A percentile compares a stretch with the other conserved stretches of the same genome.
Evolutionary conservation across 2,888 invertebrate species (phyloP).

Genomic region (Cephus nigrinus): DNA sequence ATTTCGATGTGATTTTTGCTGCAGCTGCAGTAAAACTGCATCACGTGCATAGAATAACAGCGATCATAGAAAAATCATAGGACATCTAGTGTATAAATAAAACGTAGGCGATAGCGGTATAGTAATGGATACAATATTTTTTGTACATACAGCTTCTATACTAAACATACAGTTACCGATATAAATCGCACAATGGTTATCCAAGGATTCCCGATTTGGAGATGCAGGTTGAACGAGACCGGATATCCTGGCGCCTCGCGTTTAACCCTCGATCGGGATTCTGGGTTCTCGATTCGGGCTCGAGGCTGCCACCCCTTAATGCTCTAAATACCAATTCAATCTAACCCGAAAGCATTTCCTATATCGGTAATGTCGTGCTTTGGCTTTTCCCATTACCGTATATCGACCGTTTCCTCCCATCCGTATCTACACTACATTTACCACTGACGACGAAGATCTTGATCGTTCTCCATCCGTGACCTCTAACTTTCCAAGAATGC

Average conservation of each 20-base stretch:
- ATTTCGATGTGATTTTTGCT: background rate
- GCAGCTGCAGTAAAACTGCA: background rate
- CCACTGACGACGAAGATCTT: conserved; percentile 18
- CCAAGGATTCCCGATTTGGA: background rate
- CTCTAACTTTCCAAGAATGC: background rate
- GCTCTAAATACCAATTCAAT: conserved; percentile 25
- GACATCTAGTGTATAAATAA: background rate
- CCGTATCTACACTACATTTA: conserved; percentile 18
- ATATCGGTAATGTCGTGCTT: conserved; percentile 24
- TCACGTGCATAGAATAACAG: background rate
- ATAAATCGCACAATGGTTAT: background rate
- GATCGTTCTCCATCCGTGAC: background rate
- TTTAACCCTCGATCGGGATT: conserved; percentile 21
- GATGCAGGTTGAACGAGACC: conserved; percentile 16
- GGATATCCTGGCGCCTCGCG: conserved; percentile 18
- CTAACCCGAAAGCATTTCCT: conserved; percentile 24
- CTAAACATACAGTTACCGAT: background rate
- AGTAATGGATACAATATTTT: background rate
- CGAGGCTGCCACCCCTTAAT: conserved; percentile 17
- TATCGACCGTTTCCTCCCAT: conserved; percentile 18
- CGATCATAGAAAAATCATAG: background rate
- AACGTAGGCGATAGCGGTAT: background rate
- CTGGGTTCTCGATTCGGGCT: background rate
- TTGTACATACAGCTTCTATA: background rate
- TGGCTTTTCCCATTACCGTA: conserved; percentile 25